Conservation (phyloP, 2,113 vertebrate species). For the Neopipo cinnamomea region DNA sequence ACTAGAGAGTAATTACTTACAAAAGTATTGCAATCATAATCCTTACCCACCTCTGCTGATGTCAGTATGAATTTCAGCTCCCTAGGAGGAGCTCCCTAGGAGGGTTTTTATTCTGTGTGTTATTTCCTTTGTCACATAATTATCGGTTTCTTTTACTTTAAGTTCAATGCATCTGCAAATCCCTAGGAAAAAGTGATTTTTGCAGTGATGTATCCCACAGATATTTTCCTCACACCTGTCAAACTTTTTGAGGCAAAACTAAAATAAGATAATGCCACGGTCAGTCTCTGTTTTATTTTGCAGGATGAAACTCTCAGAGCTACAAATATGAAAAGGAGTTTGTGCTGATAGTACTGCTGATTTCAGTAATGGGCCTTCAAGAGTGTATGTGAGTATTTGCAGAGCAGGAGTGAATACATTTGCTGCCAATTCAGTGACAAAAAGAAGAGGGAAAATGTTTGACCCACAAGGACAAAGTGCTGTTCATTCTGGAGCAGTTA, state of each 20-base stretch:
- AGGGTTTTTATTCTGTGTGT: neutral
- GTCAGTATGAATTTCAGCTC: neutral
- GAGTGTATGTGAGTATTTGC: neutral
- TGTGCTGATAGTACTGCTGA: neutral
- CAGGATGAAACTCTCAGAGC: neutral
- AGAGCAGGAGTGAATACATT: neutral
- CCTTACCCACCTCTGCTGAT: neutral
- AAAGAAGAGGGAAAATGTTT: neutral
- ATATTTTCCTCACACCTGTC: neutral
- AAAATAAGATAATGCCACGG: neutral
- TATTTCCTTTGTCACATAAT: neutral
- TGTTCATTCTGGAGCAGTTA: neutral
- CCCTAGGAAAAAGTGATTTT: neutral
- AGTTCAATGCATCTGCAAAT: neutral
- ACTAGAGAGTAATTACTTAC: neutral
- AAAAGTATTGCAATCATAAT: neutral
- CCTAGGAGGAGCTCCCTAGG: neutral
- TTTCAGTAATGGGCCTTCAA: neutral
- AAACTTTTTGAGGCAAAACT: neutral
- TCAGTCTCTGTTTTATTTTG: neutral
- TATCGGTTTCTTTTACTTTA: neutral
- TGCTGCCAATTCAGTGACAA: neutral
- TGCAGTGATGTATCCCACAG: neutral
- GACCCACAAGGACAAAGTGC: neutral
- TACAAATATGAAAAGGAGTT: neutral